These are phyloP conservation scores for Atta cephalotes DNA, from an alignment of 1,140 invertebrate species.

Conservation along the genomic window DNA sequence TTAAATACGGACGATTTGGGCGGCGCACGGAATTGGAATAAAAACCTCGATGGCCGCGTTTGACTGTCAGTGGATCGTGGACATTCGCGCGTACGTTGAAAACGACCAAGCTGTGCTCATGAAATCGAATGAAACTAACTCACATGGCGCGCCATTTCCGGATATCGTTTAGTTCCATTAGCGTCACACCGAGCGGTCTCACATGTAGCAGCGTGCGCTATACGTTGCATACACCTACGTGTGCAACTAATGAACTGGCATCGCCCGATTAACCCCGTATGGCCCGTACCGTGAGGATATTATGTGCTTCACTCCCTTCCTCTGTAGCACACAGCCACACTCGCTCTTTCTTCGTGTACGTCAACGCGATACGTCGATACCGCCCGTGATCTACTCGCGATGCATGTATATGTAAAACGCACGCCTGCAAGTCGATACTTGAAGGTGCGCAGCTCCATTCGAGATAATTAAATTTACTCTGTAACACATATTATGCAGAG, in stretches of 20 bases:
- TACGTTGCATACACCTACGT: conserved; percentile 67
- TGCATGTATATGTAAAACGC: conserved; percentile 17
- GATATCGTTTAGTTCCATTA: conserved; percentile 78
- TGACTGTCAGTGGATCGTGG: conserved; percentile 1
- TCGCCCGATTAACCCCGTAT: conserved; percentile 82
- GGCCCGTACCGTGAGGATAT: conserved; percentile 72
- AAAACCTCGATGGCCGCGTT: conserved; percentile 30
- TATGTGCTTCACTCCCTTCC: conserved; percentile 73
- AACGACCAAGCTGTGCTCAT: conserved; percentile 71
- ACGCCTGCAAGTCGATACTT: conserved; percentile 31
- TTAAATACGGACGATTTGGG: conserved; percentile 28
- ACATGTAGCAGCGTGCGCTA: conserved; percentile 23
- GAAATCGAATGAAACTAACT: conserved; percentile 81
- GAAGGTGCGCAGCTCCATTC: neutral
- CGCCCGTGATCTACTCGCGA: conserved; percentile 12
- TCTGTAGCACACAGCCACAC: conserved; percentile 38
- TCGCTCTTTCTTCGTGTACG: conserved; percentile 30
- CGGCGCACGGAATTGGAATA: conserved; percentile 33
- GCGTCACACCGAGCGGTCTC: conserved; percentile 66
- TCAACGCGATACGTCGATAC: conserved; percentile 39
- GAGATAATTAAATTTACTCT: conserved; percentile 27
- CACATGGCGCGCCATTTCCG: conserved; percentile 75
- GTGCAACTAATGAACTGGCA: conserved; percentile 84
- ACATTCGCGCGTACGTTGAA: conserved; percentile 14
- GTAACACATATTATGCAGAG: neutral